Percentiles rank a stretch among this genome's conserved stretches.
These are phyloP conservation scores for Hippasteria phrygiana DNA, from an alignment of 53 echinoderm and acorn worm genomes.

Conservation along the genomic window DNA sequence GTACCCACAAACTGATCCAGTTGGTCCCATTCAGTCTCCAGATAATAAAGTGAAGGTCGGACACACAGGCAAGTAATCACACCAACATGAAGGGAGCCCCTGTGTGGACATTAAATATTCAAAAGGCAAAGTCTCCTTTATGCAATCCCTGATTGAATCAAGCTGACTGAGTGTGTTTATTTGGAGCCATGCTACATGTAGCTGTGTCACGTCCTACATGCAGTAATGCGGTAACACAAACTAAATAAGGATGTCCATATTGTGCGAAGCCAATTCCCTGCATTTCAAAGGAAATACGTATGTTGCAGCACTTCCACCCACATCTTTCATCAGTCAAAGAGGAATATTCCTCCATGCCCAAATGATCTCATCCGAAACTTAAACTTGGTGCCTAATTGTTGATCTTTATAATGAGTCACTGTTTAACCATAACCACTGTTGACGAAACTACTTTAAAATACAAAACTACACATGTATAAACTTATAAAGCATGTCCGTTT, in stretches of 20 bases:
- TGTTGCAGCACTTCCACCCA: neutral
- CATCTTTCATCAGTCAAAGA: neutral
- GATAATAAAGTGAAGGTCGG: neutral
- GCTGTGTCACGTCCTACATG: neutral
- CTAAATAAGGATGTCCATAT: neutral
- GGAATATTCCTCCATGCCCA: neutral
- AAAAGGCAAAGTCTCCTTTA: neutral
- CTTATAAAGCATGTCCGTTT: no score
- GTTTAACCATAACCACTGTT: neutral
- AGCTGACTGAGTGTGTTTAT: no score
- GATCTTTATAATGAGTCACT: neutral
- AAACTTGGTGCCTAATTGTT: neutral
- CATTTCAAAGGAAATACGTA: conserved; percentile 14
- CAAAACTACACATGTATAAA: no score
- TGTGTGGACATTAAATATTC: neutral
- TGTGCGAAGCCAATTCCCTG: neutral
- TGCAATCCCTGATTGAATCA: neutral
- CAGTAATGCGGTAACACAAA: neutral
- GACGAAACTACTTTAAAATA: neutral
- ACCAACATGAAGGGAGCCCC: neutral
- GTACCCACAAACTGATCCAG: no score
- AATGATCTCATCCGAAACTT: neutral
- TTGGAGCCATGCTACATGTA: no score
- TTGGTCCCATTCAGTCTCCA: neutral
- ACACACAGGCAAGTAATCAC: neutral